Evolutionary conservation across 2,888 invertebrate genomes (phyloP), one percentile per base, ranked within the genome.

Genomic region (Tolmerus cingulatus): DNA sequence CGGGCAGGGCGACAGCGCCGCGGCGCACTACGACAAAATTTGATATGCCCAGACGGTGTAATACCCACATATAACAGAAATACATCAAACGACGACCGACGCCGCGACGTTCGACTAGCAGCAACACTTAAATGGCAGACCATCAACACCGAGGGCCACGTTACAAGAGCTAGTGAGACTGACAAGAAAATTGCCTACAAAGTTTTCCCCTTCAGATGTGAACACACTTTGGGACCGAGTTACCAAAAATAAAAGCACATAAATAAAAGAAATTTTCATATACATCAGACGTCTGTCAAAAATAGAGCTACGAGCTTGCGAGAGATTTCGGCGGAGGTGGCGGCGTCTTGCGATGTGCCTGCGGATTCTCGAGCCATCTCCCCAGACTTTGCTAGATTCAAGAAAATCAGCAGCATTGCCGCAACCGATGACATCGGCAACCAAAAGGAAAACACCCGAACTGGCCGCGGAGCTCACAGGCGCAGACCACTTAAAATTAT

Each of bases 241-340:
- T 84, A 86, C 88, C 87, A 88, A 88, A 87, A 88, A 87, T 87
- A 88, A 88, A 88, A 86, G 79, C 74, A 87, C 81, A 87, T 87
- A 88, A 88, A 87, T 88, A 87, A 87, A 87, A 86, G 84, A 88
- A 87, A 87, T 87, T 86, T 74, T 87, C 85, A 74, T 88, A 86
- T 87, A 82, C 86, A 87, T 88, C 87, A 88, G 87, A 87, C 85
- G 85, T 77, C 82, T 88, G 87, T 88, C 88, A 88, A 87, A 88
- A 88, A 88, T 88, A 87, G 81, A 88, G 87, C 37, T 34, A 81
- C 81, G 55, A 27, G 79, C 27, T 74, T 34, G 43, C 19, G 85
- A 85, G 85, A 23, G 43, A 66, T 66, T 66, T 84, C 82, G 46
- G n/a, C 51, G 51, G n/a, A 30, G 84, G 19, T 37, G 46, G n/a